Percentiles rank a stretch among this genome's conserved stretches.
Conservation (phyloP, 30 jellyfish, hydroid and myxozoan genomes). For the Aurelia sp. region DNA sequence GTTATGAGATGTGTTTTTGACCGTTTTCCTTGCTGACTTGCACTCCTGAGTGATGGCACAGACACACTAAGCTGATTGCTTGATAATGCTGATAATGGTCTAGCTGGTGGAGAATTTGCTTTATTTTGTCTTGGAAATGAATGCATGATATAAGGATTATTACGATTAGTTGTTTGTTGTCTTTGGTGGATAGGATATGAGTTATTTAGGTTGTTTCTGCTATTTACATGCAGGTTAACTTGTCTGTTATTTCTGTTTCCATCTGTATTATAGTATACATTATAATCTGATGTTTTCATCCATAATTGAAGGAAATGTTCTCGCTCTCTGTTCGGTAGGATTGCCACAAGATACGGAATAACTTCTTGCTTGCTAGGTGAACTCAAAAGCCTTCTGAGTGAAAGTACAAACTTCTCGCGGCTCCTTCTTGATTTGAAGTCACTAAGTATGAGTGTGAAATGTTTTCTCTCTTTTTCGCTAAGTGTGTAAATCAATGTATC, state of each 20-base stretch:
- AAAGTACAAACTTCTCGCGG: slow-evolving; percentile 54
- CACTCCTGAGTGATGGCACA: slow-evolving; percentile 8
- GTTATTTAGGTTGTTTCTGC: background rate
- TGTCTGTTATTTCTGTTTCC: background rate
- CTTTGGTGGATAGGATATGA: slow-evolving; percentile 24
- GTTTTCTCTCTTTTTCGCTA: slow-evolving; percentile 45
- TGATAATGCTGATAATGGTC: slow-evolving; percentile 25
- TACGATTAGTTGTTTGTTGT: background rate
- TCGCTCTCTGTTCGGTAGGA: slow-evolving; percentile 65
- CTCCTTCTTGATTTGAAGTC: slow-evolving; percentile 57
- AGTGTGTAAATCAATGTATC: slow-evolving; percentile 55
- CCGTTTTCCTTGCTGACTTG: slow-evolving; percentile 15
- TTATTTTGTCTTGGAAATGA: background rate
- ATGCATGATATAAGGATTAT: background rate
- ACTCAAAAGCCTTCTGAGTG: slow-evolving; percentile 48
- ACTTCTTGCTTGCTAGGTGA: slow-evolving; percentile 76
- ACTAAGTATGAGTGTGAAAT: slow-evolving; percentile 34
- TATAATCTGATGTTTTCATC: slow-evolving; percentile 72
- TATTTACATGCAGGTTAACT: background rate
- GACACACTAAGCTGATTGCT: slow-evolving; percentile 31
- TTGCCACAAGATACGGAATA: slow-evolving; percentile 58
- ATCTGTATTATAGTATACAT: slow-evolving; percentile 29
- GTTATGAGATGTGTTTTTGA: slow-evolving; percentile 37
- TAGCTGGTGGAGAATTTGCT: background rate
- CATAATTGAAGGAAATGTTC: slow-evolving; percentile 70